phyloP scores from a whole-genome alignment of 2,113 vertebrate species.

The Oryzias javanicus region DNA sequence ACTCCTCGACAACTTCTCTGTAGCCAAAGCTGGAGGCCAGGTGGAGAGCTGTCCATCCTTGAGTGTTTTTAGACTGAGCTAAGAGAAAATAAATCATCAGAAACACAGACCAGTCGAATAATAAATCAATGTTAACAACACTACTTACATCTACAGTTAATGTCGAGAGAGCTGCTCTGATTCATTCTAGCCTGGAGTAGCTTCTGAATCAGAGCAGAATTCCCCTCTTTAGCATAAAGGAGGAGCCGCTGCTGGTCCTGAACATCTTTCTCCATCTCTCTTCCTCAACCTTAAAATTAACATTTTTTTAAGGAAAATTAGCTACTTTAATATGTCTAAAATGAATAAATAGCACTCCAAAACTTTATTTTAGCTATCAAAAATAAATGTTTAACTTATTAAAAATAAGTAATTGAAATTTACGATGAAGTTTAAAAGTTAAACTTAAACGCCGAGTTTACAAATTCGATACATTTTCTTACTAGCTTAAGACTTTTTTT shows the following conservation, averaged over 20 bases:
- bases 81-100: conserved; percentile 3
- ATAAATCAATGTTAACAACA: neutral
- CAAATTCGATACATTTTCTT: too few relatives aligned
- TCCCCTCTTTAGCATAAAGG: conserved; percentile 81
- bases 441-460: too few relatives aligned
- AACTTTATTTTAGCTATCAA: too few relatives aligned
- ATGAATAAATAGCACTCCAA: too few relatives aligned
- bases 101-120: neutral
- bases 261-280: conserved; percentile 49
- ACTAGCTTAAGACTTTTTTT: too few relatives aligned
- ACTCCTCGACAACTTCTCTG: conserved; percentile 82
- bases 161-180: conserved; percentile 69
- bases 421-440: too few relatives aligned
- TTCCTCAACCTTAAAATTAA: neutral
- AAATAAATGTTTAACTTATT: too few relatives aligned
- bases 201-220: conserved; percentile 69
- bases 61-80: conserved; percentile 80
- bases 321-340: too few relatives aligned
- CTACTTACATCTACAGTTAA: conserved; percentile 86
- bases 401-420: too few relatives aligned
- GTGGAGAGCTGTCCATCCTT: conserved; percentile 91
- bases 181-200: conserved; percentile 73
- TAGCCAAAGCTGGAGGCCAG: conserved; percentile 89
- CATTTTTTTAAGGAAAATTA: too few relatives aligned
- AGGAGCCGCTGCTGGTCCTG: conserved; percentile 83